These are phyloP conservation scores for Myiagra hebetior DNA, from an alignment of 2,113 vertebrate species.

Conservation along the genomic window DNA sequence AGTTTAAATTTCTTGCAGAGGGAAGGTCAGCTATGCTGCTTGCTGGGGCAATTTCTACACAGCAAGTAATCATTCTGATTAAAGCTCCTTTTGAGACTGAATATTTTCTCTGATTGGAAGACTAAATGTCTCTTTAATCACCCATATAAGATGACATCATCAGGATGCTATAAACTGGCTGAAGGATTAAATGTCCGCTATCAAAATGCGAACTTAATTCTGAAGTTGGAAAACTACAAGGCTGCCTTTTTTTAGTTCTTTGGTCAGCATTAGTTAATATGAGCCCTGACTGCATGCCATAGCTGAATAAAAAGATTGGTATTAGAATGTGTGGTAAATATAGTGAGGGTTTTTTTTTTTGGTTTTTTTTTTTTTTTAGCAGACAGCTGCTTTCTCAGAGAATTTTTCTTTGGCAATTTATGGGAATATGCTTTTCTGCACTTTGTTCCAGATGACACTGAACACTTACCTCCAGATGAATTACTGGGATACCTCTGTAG, in stretches of 20 bases:
- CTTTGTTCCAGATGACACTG: neutral
- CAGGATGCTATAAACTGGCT: neutral
- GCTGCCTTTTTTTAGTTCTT: neutral
- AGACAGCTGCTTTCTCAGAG: neutral
- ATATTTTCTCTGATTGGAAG: conserved; percentile 32
- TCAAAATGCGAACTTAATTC: conserved; percentile 9
- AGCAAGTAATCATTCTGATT: neutral
- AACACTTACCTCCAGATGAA: neutral
- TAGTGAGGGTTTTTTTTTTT: neutral
- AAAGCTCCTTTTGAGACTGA: conserved; percentile 12
- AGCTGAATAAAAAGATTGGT: neutral
- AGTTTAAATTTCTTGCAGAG: conserved; percentile 28
- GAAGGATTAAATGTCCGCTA: neutral
- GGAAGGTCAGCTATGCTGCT: conserved; percentile 13
- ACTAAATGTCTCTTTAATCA: conserved; percentile 47
- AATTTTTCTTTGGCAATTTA: neutral
- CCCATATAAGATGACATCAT: conserved; percentile 9
- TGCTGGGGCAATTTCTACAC: neutral
- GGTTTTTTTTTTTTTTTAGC: neutral
- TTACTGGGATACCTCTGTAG: neutral
- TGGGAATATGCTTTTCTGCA: neutral
- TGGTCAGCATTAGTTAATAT: neutral
- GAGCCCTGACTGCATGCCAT: neutral
- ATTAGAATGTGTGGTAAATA: neutral
- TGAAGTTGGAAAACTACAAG: neutral